Evolutionary conservation across 2,113 vertebrate species (phyloP), one percentile per base, ranked within the genome.

Genomic region (Brachyistius frenatus): DNA sequence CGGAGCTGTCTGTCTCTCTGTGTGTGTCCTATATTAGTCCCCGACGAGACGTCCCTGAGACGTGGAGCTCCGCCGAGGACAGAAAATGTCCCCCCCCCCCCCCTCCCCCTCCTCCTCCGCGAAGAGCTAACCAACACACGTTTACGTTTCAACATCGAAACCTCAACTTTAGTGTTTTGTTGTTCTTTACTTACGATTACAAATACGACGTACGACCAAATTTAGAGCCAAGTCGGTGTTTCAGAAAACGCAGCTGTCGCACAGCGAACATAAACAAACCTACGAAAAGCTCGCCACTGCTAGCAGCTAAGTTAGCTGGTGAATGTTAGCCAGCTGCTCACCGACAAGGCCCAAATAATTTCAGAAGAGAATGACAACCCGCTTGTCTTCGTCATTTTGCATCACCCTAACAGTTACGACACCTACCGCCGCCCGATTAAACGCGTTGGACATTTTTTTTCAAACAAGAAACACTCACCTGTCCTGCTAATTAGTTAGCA

Each of bases 201-300:
- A 5, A 6, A 44, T 10, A 7, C 5, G 1, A 32, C 32, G 9
- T 31, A 2, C 5, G 0, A 30, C 3, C 9, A 9, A 5, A 2
- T 30, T 61, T 63, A 2, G 4, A 44, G 52, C 37, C 0, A 2
- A 5, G 5, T 4, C 5, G 0, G n/a, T 52, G 15, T 9, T 49
- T 58, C 16, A 3, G 3, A 52, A 13, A 57, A 56, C 1, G 4
- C 33, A 68, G n/a, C 2, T 31, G 65, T n/a, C 46, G 65, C 70
- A 58, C n/a, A 56, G 80, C 81, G 70, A 84, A 90, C 85, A 78
- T 92, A 91, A 92, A 93, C 89, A 93, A 92, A 92, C 57, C 80
- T 80, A 84, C 54, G 23, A 88, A 81, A 79, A 74, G 80, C 77
- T 88, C 32, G 76, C 47, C 75, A 56, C 4, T 71, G 85, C 81